Base-by-base conservation (phyloP, 2,113 vertebrate genomes). In the Burhinus bistriatus region DNA sequence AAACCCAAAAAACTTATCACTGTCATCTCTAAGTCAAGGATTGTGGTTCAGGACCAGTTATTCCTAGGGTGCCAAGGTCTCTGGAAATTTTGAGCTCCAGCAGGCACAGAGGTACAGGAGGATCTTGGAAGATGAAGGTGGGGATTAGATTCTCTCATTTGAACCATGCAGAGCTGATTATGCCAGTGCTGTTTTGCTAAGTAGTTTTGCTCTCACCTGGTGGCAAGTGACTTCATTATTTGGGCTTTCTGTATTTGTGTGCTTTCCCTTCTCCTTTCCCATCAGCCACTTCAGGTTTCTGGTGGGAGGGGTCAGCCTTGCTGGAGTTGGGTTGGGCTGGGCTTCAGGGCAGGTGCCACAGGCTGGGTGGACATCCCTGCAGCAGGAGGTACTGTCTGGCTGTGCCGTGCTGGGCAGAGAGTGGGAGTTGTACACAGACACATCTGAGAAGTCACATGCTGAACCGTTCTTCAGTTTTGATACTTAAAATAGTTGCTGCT, bases 271-370 rank as follows among this genome's bases (percentile, higher is more conserved):
- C 17, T 68, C 51, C 26, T 61, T 45, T 51, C 23, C 55, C 18
- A 6, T 42, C 16, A 22, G 23, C 52, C 1, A 2, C 27, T 59
- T 40, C 23, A 64, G 23, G 32, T 73, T 38, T 76, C 34, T 91
- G 76, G 61, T 38, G 55, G 71, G 58, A 84, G 30, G 15, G 27
- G 12, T 57, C 52, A 49, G 15, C 18, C 49, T 32, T 52, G 47
- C 62, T 45, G 26, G n/a, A 8, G 29, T 8, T 44, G 4, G 2
- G 15, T 26, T 0, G 0, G 17, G 32, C 30, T 57, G 64, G 55
- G 22, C 44, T 29, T 42, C 7, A 9, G 49, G 59, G 65, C 7
- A 26, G 49, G 14, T 77, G 69, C 36, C 0, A 1, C 9, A 11
- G 51, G 26, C 15, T 21, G 57, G 40, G 34, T 11, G 36, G 18